Evolutionary conservation across 2,113 vertebrate genomes (phyloP).

Genomic region (Rousettus leschenaultii): DNA sequence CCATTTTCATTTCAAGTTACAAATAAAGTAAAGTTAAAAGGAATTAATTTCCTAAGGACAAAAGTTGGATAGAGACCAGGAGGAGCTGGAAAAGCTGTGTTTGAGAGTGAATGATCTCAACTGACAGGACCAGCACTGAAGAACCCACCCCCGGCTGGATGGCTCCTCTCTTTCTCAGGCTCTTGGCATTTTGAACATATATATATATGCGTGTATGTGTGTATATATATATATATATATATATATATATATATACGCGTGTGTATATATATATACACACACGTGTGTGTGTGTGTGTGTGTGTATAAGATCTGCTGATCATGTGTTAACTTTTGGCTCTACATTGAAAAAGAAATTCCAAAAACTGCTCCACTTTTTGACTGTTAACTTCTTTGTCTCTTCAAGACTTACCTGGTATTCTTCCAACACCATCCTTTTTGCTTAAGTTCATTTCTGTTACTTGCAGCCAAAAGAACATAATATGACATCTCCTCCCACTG

Average conservation of each 20-base stretch:
- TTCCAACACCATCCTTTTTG: not conserved
- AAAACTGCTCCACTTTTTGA: not conserved
- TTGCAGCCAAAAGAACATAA: not conserved
- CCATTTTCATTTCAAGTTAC: not conserved
- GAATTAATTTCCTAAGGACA: not conserved
- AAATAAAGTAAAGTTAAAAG: not conserved
- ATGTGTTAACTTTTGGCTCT: not conserved
- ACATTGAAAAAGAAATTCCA: not conserved
- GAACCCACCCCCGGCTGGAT: not conserved
- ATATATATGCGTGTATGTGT: too few relatives aligned
- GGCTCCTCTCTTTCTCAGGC: not conserved
- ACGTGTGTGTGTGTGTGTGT: too few relatives aligned
- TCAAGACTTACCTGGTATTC: not conserved
- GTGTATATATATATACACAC: too few relatives aligned
- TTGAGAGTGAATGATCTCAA: not conserved
- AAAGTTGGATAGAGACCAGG: not conserved
- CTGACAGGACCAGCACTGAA: not conserved
- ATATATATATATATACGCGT: too few relatives aligned
- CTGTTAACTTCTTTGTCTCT: not conserved
- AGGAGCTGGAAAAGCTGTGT: not conserved
- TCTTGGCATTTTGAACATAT: not conserved
- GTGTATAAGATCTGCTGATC: not conserved
- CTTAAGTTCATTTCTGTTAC: not conserved
- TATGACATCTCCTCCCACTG: not conserved
- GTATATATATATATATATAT: too few relatives aligned